A percentile compares a stretch with the other conserved stretches of the same genome.
Conservation (phyloP, 2,797 vertebrate species). For the Petrocephalus schoutedeni region DNA sequence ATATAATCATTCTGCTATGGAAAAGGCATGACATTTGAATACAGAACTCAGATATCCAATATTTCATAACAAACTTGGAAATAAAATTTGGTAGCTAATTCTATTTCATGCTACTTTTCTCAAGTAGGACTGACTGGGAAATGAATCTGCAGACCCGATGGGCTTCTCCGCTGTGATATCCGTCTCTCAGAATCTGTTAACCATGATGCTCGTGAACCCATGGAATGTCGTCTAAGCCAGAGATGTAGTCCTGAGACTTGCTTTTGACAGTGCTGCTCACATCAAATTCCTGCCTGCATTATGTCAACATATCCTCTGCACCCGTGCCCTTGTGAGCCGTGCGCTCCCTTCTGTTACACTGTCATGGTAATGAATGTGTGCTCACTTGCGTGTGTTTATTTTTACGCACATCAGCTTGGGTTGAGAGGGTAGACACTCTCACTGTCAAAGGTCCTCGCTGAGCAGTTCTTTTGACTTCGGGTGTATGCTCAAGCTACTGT, state of each 20-base stretch:
- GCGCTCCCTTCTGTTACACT: slow-evolving; percentile 24
- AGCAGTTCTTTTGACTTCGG: not conserved
- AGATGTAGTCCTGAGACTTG: not conserved
- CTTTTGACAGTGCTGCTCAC: not conserved
- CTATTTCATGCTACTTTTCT: slow-evolving; percentile 26
- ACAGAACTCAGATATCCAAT: slow-evolving; percentile 5
- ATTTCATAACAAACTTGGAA: not conserved
- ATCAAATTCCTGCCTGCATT: slow-evolving; percentile 30
- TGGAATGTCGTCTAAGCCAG: not conserved
- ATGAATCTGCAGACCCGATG: slow-evolving; percentile 25
- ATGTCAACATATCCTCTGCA: slow-evolving; percentile 32
- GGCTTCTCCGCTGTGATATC: slow-evolving; percentile 28
- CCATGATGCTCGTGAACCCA: not conserved
- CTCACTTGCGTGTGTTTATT: not conserved
- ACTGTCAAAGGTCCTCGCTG: not conserved
- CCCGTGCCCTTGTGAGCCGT: slow-evolving; percentile 35
- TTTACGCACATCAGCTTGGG: not conserved
- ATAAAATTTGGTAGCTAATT: not conserved
- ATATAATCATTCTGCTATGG: not conserved
- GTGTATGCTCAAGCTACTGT: not conserved
- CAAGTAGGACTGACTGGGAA: slow-evolving; percentile 31
- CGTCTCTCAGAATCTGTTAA: slow-evolving; percentile 29
- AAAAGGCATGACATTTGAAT: not conserved
- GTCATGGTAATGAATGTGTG: slow-evolving; percentile 29
- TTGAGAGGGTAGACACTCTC: not conserved